These are phyloP conservation scores for Alviniconcha marisindica DNA, from an alignment of 1,140 invertebrate genomes.

Conservation along the genomic window DNA sequence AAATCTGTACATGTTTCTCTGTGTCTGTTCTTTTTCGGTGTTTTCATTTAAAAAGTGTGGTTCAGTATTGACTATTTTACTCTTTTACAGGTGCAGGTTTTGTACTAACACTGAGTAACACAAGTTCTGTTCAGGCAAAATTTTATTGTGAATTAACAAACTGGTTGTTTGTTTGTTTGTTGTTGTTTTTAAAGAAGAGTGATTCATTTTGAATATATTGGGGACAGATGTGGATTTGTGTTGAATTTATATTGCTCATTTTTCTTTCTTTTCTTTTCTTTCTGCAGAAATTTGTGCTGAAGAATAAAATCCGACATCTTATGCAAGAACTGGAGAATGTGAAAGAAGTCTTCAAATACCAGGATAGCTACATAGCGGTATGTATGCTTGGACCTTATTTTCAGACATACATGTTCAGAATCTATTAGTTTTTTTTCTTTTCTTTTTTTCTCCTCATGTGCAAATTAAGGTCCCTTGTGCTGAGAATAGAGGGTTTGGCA, in stretches of 20 bases:
- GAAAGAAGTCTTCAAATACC: constrained; percentile 25
- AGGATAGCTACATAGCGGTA: background rate
- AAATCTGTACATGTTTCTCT: no score
- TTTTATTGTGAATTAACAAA: background rate
- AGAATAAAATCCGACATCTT: constrained; percentile 40
- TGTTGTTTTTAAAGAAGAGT: no score
- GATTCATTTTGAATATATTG: no score
- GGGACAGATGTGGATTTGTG: no score
- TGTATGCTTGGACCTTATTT: background rate
- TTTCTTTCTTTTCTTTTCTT: background rate
- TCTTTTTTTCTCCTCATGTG: no score
- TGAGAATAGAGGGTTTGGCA: no score
- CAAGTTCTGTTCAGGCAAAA: no score
- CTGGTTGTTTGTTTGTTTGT: no score
- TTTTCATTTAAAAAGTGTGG: background rate
- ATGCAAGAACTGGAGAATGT: constrained; percentile 26
- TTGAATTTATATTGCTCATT: background rate
- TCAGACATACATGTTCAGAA: background rate
- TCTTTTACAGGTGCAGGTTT: background rate
- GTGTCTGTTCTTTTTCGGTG: no score
- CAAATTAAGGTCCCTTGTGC: no score
- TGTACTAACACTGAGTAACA: no score
- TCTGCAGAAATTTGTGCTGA: constrained; percentile 41
- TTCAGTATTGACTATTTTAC: background rate
- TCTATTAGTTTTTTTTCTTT: background rate